phyloP scores from a whole-genome alignment of 2,888 invertebrate genomes.

The Epirrhoe alternata region DNA sequence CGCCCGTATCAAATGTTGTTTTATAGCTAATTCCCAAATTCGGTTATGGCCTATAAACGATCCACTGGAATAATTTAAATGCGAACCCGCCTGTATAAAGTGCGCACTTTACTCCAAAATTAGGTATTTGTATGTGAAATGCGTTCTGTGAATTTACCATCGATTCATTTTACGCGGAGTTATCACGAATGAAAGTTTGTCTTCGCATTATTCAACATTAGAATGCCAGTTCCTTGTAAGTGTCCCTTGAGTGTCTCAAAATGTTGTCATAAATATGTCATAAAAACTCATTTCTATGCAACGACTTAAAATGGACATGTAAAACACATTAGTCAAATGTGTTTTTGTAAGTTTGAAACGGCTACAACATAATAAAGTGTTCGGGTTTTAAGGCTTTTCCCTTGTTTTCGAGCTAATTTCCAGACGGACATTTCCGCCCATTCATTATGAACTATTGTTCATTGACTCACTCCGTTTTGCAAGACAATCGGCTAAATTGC shows the following conservation, averaged over 20 bases:
- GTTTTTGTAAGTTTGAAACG: conserved; percentile 69
- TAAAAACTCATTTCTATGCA: conserved; percentile 33
- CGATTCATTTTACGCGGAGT: conserved; percentile 72
- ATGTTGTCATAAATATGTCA: conserved; percentile 29
- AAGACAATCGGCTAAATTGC: conserved; percentile 80
- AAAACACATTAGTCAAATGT: conserved; percentile 69
- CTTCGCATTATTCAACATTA: conserved; percentile 25
- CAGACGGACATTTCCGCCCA: conserved; percentile 83
- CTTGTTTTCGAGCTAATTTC: conserved; percentile 82
- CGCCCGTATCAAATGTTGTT: conserved; percentile 85
- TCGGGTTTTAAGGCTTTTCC: conserved; percentile 79
- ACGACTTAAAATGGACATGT: conserved; percentile 57
- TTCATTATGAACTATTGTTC: conserved; percentile 85
- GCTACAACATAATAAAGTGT: conserved; percentile 79
- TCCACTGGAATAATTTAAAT: conserved; percentile 85
- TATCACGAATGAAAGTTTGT: conserved; percentile 38
- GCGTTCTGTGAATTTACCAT: conserved; percentile 80
- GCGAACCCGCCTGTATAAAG: conserved; percentile 83
- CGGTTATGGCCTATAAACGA: conserved; percentile 86
- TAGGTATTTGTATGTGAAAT: conserved; percentile 85
- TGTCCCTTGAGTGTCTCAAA: conserved; percentile 8
- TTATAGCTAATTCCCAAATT: conserved; percentile 86
- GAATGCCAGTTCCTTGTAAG: conserved; percentile 3
- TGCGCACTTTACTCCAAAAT: conserved; percentile 83
- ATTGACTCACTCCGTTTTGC: conserved; percentile 75